phyloP scores from a whole-genome alignment of 2,888 invertebrate species.

The Epirrhoe tristata region DNA sequence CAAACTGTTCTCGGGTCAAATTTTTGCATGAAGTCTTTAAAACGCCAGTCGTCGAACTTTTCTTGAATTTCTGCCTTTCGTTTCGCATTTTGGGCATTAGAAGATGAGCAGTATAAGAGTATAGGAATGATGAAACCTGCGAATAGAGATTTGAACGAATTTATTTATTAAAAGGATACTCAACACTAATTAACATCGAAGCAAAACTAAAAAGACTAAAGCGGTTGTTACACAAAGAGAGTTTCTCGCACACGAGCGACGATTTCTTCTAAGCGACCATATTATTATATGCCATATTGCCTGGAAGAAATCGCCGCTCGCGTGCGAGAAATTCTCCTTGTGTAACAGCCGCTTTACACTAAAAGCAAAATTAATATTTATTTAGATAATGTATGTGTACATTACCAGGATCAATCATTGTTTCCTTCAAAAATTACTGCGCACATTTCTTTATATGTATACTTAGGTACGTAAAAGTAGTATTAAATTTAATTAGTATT shows the following conservation, averaged over 20 bases:
- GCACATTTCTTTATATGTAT: neutral
- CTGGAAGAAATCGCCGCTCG: no score
- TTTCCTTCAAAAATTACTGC: neutral
- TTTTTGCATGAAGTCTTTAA: conserved; percentile 26
- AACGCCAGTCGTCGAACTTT: conserved; percentile 6
- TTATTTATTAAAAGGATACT: no score
- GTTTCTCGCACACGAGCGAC: no score
- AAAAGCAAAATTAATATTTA: neutral
- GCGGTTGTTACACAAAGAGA: no score
- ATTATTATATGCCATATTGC: no score
- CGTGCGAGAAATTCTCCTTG: no score
- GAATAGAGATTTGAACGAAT: neutral
- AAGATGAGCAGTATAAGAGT: neutral
- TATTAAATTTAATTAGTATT: neutral
- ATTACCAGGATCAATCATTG: neutral
- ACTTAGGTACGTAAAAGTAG: neutral
- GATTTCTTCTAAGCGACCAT: no score
- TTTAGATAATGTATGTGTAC: neutral
- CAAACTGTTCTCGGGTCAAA: conserved; percentile 49
- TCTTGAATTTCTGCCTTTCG: conserved; percentile 1
- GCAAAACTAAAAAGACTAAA: no score
- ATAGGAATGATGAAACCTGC: conserved; percentile 1
- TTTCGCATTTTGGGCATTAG: neutral
- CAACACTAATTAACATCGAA: no score
- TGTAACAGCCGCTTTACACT: no score